Evolutionary conservation across 2,888 invertebrate species (phyloP), one percentile per base, ranked within the genome.

Genomic region (Osedax frankpressi): DNA sequence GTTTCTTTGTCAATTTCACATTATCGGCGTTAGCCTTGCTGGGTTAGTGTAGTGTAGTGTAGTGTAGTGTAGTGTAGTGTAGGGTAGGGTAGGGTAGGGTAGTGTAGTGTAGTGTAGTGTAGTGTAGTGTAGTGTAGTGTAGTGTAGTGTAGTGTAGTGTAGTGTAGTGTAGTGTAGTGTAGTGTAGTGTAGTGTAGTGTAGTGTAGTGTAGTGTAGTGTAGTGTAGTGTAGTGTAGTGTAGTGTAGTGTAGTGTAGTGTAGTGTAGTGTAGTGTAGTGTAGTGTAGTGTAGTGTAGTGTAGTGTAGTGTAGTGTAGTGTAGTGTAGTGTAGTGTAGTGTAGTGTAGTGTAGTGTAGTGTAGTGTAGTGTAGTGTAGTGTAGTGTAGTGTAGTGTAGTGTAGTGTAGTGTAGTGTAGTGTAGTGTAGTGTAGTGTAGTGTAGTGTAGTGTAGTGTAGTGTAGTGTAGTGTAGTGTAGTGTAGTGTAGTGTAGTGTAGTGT

Each of bases 381-480:
- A 2, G 75, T 75, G 73, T 75, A 70, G 74, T 74, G 74, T 74
- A 68, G 28, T 1, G 28, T 26, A 68, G 69, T 68, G 69, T 25
- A 3, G 69, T 74, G 59, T 60, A 75, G 76, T 72, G 71, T 29
- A 75, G 2, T 62, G 62, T 62, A 62, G 62, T 62, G 62, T 62
- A 29, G 27, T 70, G n/a, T 28, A 1, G 27, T 70, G 27, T 28
- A 1, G 30, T 70, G 27, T 11, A 30, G 75, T 74, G 74, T 75
- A 3, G 75, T 74, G 74, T 76, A 28, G 74, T 74, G 76, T 75
- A 67, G 76, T 76, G 75, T 77, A 73, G 69, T 75, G 72, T 75
- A 65, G 76, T 76, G 28, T 75, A 72, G 74, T 76, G 72, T 77
- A 67, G 76, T 75, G 74, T 75, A 30, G 72, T 72, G 72, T 77